These are phyloP conservation scores for Malurus melanocephalus DNA, from an alignment of 2,113 vertebrate species.

Conservation along the genomic window DNA sequence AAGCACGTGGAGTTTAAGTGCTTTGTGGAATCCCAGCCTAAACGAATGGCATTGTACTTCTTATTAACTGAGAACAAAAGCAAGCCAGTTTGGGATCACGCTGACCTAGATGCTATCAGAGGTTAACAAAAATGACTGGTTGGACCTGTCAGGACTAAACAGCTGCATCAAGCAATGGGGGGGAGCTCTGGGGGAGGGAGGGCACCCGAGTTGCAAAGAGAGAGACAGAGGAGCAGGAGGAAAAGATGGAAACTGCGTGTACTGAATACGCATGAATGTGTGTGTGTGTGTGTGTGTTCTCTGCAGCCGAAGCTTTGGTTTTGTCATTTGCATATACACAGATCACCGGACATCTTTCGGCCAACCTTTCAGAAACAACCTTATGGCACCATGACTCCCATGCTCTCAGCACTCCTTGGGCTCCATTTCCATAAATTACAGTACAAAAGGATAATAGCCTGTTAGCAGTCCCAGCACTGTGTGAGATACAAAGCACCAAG, in stretches of 20 bases:
- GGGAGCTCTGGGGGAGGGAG: background rate
- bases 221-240: constrained; percentile 16
- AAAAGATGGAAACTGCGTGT: constrained; percentile 44
- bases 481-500: background rate
- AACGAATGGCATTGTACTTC: constrained; percentile 38
- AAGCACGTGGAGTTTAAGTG: constrained; percentile 2
- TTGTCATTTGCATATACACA: constrained; percentile 24
- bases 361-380: background rate
- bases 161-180: constrained; percentile 20
- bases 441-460: background rate
- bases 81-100: constrained; percentile 28
- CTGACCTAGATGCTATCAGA: constrained; percentile 54
- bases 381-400: background rate
- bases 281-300: background rate
- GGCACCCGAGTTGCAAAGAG: background rate
- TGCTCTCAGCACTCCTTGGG: background rate
- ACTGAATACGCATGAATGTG: background rate
- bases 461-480: background rate
- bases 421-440: constrained; percentile 6
- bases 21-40: constrained; percentile 29
- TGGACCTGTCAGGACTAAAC: constrained; percentile 39
- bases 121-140: constrained; percentile 47
- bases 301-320: background rate
- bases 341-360: background rate
- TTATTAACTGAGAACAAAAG: constrained; percentile 25